These are phyloP conservation scores for Thunnus thynnus DNA, from an alignment of 2,113 vertebrate genomes.

Conservation along the genomic window DNA sequence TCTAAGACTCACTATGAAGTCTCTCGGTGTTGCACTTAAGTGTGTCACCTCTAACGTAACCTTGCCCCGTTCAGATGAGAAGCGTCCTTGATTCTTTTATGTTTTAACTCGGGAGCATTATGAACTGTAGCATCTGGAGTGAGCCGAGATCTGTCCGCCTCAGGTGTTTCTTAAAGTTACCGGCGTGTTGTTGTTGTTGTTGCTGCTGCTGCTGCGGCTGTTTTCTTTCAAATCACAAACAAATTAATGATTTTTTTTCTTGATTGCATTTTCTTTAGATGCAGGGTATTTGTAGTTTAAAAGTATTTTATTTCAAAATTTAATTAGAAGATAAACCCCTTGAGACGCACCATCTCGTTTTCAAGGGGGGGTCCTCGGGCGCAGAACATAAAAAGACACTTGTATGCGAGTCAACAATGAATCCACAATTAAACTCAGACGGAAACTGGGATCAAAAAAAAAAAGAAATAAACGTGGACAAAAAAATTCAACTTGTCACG, in stretches of 20 bases:
- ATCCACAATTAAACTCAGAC: not conserved
- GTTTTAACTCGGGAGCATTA: not conserved
- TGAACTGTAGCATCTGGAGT: not conserved
- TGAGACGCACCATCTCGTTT: too few relatives aligned
- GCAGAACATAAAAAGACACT: too few relatives aligned
- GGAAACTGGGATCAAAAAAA: not conserved
- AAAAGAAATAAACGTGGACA: constrained; percentile 2
- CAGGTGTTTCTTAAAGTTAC: not conserved
- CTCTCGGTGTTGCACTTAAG: constrained; percentile 57
- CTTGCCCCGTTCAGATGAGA: constrained; percentile 48
- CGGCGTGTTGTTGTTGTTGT: not conserved
- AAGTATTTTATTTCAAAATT: too few relatives aligned
- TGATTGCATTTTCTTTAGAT: too few relatives aligned
- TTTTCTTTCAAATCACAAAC: not conserved
- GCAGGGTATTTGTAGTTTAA: too few relatives aligned
- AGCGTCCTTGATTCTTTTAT: constrained; percentile 16
- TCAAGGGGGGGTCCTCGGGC: too few relatives aligned
- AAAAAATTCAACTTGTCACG: constrained; percentile 1
- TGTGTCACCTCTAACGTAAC: constrained; percentile 65
- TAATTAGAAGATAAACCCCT: too few relatives aligned
- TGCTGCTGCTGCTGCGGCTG: too few relatives aligned
- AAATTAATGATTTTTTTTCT: not conserved
- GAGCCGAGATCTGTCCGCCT: not conserved
- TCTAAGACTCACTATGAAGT: constrained; percentile 54
- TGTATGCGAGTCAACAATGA: not conserved